Evolutionary conservation across 2,888 invertebrate genomes (phyloP), one percentile per base, ranked within the genome.

Genomic region (Sycophila texana): DNA sequence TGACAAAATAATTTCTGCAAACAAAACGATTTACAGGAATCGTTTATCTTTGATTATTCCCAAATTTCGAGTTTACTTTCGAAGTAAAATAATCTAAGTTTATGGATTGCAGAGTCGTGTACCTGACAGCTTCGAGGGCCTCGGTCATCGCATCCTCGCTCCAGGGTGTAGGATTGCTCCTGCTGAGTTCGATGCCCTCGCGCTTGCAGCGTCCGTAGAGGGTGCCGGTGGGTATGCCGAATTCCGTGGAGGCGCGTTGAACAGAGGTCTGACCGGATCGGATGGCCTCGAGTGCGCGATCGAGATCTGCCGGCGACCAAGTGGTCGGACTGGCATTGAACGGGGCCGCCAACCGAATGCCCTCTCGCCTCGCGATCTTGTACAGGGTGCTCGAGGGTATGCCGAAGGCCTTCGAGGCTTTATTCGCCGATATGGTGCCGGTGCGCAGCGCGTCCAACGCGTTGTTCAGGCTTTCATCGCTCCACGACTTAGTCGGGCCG

Each of bases 111-210:
- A 39, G 58, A 61, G 16, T 63, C 63, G 7, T 20, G 84, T 90
- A 96, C 96, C 96, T 94, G 83, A 97, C 97, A 83, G 97, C 96
- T 90, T 97, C 96, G 63, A 97, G 92, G 26, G 97, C 97, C 90
- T 97, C 96, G 26, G 95, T 95, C 97, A 97, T 97, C 47, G 96
- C 96, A 88, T 96, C 96, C 89, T 97, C 97, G n/a, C 96, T 96
- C 97, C 97, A 97, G 13, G 97, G 97, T 63, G 97, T 96, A n/a
- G 96, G 96, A 91, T 96, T 96, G 76, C 96, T 96, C 84, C 97
- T 94, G 7, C 96, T 96, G 84, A 97, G 91, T 90, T 97, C 97
- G 85, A 97, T 97, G 67, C 97, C 97, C 90, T 97, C 97, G 68
- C 96, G 92, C 88, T 97, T 97, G 90, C 97, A 97, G 85, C 97